Conservation (phyloP, 2,888 invertebrate species). For the Brenthis hecate region DNA sequence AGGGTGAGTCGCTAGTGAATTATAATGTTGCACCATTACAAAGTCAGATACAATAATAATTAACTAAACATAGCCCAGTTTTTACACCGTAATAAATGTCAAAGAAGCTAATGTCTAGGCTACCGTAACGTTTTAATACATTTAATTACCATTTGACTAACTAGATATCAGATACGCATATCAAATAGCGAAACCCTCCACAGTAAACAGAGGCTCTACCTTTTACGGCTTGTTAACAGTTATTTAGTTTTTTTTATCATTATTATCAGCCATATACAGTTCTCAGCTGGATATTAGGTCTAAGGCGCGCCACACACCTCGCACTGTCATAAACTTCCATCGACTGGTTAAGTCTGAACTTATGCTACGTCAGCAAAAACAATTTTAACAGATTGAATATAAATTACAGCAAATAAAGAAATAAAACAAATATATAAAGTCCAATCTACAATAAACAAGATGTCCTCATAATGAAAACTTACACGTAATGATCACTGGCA, state of each 20-base stretch:
- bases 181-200: constrained; percentile 11
- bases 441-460: constrained; percentile 50
- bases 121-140: constrained; percentile 9
- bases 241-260: constrained; percentile 30
- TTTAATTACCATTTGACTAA: constrained; percentile 13
- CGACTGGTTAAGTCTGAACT: constrained; percentile 1
- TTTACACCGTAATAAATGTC: neutral
- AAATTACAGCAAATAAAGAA: constrained; percentile 28
- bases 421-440: constrained; percentile 14
- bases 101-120: constrained; percentile 1
- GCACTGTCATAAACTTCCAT: neutral
- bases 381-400: constrained; percentile 7
- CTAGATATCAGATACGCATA: constrained; percentile 17
- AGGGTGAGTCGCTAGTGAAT: too few species aligned
- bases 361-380: neutral
- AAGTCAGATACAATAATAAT: neutral
- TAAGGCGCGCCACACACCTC: constrained; percentile 30
- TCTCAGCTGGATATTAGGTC: constrained; percentile 28
- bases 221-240: constrained; percentile 26
- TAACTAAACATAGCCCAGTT: neutral
- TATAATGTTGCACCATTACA: too few species aligned
- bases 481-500: constrained; percentile 55
- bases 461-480: constrained; percentile 50
- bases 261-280: constrained; percentile 30
- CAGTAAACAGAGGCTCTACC: constrained; percentile 21